These are phyloP conservation scores for Eidolon helvum DNA, from an alignment of 2,113 vertebrate species.

Conservation along the genomic window DNA sequence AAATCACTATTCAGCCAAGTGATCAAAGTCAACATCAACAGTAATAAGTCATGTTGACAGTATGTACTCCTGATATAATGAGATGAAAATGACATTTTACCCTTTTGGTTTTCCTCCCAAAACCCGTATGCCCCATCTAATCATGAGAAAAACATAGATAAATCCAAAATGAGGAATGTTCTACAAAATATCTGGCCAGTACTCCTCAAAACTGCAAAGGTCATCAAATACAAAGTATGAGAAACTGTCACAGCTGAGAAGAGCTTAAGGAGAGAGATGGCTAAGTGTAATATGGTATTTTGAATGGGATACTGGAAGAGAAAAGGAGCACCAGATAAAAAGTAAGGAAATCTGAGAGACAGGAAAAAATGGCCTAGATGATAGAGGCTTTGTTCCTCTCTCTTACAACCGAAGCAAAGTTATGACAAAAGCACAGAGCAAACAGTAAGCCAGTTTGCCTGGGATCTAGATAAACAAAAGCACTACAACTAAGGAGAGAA, in stretches of 20 bases:
- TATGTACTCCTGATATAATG: background rate
- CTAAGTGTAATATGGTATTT: background rate
- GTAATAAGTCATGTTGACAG: background rate
- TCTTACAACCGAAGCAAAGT: too few species aligned
- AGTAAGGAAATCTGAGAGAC: background rate
- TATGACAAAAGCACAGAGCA: too few species aligned
- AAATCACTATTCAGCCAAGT: background rate
- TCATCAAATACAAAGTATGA: background rate
- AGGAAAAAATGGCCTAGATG: too few species aligned
- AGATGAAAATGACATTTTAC: background rate
- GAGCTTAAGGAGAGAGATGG: background rate
- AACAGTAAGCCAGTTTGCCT: too few species aligned
- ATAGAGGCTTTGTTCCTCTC: too few species aligned
- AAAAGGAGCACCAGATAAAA: background rate
- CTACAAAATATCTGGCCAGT: background rate
- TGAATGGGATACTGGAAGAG: background rate
- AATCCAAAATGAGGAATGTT: background rate
- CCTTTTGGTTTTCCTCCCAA: background rate
- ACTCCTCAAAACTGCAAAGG: background rate
- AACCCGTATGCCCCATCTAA: background rate
- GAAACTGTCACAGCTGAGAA: background rate
- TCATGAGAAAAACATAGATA: background rate
- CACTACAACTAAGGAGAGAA: too few species aligned
- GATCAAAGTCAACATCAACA: background rate
- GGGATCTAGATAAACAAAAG: too few species aligned